phyloP scores from a whole-genome alignment of 2,797 vertebrate genomes.

The Diplodus sargus region DNA sequence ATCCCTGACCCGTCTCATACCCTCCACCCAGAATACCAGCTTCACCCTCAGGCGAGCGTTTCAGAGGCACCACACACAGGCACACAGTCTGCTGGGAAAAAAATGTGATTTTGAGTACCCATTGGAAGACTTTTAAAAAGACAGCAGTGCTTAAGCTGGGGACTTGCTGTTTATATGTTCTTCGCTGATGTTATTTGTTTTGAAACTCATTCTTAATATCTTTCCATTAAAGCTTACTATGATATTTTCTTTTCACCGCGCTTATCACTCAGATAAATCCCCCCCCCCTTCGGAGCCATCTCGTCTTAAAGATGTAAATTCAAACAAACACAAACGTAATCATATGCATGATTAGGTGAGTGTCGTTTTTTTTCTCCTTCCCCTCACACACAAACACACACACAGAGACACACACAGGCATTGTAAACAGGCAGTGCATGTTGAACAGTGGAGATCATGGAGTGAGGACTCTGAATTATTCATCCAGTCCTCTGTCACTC shows the following conservation, averaged over 20 bases:
- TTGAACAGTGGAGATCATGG: conserved; percentile 58
- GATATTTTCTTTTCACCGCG: conserved; percentile 28
- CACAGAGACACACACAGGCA: neutral
- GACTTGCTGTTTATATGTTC: neutral
- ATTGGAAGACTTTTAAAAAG: conserved; percentile 3
- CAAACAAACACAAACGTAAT: conserved; percentile 44
- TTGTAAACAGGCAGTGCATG: conserved; percentile 26
- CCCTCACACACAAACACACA: neutral
- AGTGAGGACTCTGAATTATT: conserved; percentile 73
- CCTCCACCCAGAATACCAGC: conserved; percentile 16
- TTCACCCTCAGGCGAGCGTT: neutral
- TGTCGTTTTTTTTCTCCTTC: neutral
- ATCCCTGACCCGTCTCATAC: conserved; percentile 35
- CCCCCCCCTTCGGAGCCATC: conserved; percentile 24
- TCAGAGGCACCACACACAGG: conserved; percentile 8
- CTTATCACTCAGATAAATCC: conserved; percentile 13
- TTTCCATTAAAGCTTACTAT: conserved; percentile 5
- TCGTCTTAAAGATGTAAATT: conserved; percentile 52
- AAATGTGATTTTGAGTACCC: neutral
- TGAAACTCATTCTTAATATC: neutral
- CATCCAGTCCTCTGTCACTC: conserved; percentile 57
- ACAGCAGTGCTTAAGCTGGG: neutral
- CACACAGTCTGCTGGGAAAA: neutral
- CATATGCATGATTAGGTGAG: conserved; percentile 29
- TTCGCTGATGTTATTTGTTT: neutral